Evolutionary conservation across 1,140 invertebrate genomes (phyloP).

Genomic region (Bombyx mandarina): DNA sequence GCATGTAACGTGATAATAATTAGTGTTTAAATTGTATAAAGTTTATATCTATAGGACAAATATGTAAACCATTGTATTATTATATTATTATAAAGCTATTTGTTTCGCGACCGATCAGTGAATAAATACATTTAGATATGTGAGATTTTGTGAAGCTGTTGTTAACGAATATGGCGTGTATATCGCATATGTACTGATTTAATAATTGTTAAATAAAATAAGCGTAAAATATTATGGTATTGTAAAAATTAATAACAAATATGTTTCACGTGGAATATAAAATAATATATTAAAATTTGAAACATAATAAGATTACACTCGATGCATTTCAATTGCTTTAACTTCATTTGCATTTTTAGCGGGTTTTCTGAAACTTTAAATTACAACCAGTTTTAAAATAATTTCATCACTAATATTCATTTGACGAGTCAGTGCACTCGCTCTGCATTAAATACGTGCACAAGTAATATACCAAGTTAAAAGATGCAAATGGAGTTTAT

Average conservation of each 20-base stretch:
- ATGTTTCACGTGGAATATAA: no score
- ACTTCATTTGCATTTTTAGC: no score
- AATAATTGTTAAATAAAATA: not conserved
- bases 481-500: slow-evolving; percentile 18
- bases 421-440: slow-evolving; percentile 6
- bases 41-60: slow-evolving; percentile 30
- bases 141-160: slow-evolving; percentile 24
- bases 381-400: no score
- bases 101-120: not conserved
- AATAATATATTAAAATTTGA: no score
- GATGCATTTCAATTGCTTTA: no score
- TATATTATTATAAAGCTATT: slow-evolving; percentile 2
- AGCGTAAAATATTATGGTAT: not conserved
- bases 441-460: no score
- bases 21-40: slow-evolving; percentile 60
- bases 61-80: slow-evolving; percentile 25
- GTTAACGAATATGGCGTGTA: slow-evolving; percentile 42
- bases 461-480: no score
- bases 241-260: no score
- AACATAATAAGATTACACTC: no score
- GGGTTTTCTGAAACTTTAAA: no score
- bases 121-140: slow-evolving; percentile 7
- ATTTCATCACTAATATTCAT: slow-evolving; percentile 3
- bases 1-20: slow-evolving; percentile 67
- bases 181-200: slow-evolving; percentile 22